Base-by-base conservation (phyloP, 64 coral and sea anemone genomes). In the Montipora sp. region DNA sequence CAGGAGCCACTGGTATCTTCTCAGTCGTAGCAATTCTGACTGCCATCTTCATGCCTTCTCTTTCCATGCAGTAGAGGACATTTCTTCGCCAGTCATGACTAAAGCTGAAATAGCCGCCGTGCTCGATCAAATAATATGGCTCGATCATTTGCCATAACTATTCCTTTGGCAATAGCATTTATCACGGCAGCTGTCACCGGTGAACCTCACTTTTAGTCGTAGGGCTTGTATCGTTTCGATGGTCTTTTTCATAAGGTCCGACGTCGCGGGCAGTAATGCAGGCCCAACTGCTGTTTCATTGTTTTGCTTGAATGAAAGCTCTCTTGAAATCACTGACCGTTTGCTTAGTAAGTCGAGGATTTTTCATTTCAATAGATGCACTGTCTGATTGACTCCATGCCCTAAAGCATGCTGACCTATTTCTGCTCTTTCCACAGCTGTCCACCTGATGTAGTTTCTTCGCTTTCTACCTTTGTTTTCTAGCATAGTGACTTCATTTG, bases 391-490 rank as follows among this genome's bases (percentile, higher is more conserved):
- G 49, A 77, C 46, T 84, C 90, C 90, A 61, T 92, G 23, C 90
- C 71, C 51, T 85, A 27, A 13, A 86, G 81, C 90, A 92, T 53
- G 60, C 23, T 70, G 81, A 65, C 81, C 90, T 59, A 92, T 92
- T 85, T 92, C 90, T 55, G 81, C 55, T 79, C 90, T 92, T 92
- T 92, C 80, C 73, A 86, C 59, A 53, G 81, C 80, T 92, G 47
- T 47, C 72, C 81, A 85, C 81, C 86, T 92, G 80, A 77, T 77
- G 82, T 92, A 86, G 47, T 86, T 55, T 55, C 51, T 10, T 55
- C 10, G 51, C 5, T 55, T 55, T 55, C 6, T 55, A 10, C 51
- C 51, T 55, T 55, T 55, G 51, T 55, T 55, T 55, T 55, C 51
- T 55, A 55, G 51, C 51, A 55, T 10, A 86, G 81, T 92, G 47